These are phyloP conservation scores for Nemoura dubitans DNA, from an alignment of 2,888 invertebrate species.

Conservation along the genomic window DNA sequence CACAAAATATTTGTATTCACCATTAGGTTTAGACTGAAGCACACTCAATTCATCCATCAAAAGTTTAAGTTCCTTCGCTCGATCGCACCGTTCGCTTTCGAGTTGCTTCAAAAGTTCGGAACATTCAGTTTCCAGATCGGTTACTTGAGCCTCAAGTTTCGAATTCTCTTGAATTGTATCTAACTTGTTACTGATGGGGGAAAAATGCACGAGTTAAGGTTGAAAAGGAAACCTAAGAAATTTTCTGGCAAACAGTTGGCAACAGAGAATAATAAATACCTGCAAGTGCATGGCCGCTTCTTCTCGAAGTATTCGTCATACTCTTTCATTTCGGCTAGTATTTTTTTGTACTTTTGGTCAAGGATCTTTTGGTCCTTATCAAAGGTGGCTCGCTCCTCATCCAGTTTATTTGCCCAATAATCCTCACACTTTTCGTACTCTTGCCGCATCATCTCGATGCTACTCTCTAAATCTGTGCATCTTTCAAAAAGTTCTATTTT, in stretches of 20 bases:
- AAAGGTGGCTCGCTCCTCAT: constrained; percentile 78
- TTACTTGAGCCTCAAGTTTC: constrained; percentile 75
- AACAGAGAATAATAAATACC: constrained; percentile 59
- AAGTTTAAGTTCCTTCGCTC: constrained; percentile 64
- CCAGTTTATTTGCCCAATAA: constrained; percentile 83
- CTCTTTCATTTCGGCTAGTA: constrained; percentile 79
- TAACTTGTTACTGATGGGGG: constrained; percentile 59
- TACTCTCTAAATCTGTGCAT: constrained; percentile 75
- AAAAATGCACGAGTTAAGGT: background rate
- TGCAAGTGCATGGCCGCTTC: constrained; percentile 58
- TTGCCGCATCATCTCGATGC: constrained; percentile 75
- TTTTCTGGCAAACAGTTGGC: background rate
- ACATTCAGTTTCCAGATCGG: constrained; percentile 76
- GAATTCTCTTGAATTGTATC: constrained; percentile 82
- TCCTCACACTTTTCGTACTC: constrained; percentile 89
- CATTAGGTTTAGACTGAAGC: background rate
- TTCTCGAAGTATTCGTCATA: constrained; percentile 79
- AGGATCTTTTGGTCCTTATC: constrained; percentile 76
- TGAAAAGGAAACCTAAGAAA: background rate
- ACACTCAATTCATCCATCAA: constrained; percentile 60
- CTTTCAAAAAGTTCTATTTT: constrained; percentile 62
- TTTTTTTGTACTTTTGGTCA: constrained; percentile 78
- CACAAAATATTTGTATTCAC: background rate
- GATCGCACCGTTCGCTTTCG: constrained; percentile 65
- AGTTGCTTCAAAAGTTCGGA: constrained; percentile 66